Base-by-base conservation (phyloP, 1,140 invertebrate genomes). In the Brachionus rubens region DNA sequence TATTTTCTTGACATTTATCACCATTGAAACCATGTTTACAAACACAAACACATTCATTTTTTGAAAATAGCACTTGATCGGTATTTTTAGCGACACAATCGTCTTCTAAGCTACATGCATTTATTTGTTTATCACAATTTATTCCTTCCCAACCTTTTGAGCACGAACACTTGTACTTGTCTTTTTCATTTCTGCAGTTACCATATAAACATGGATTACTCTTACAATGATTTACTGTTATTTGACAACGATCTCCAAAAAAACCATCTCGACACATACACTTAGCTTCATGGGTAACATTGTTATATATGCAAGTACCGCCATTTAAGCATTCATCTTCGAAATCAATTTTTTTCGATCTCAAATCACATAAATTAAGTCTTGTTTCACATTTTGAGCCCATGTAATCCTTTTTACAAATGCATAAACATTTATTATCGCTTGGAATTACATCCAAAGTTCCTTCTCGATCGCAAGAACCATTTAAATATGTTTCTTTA, bases 91-190 rank as follows among this genome's bases (percentile, higher is more conserved):
- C 68, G 6, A 72, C 68, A 36, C 68, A 72, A 14, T 72, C 68
- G 2, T 72, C 50, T 1, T 50, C 16, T n/a, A 72, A 19, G 19
- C 19, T 72, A 80, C 90, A 82, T 56, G 83, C 81, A 26, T 84
- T 68, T 16, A 81, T 79, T 72, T 67, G 76, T 78, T 80, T 5
- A 62, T 79, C 33, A 77, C 79, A 9, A 47, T 41, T 30, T 1
- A 1, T 7, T 9, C 75, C 75, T 40, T 40, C 10, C 48, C 30
- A 76, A 46, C 76, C 76, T 65, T 30, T 24, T 1, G 16, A 24
- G 59, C 75, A 76, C 14, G 41, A 14, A 47, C 75, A 76, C 30
- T 40, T 43, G 21, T 47, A 76, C 0, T 16, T 12, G 14, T 67
- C 36, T n/a, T n/a, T 26, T 19, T 76, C 26, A 47, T 67, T 75